phyloP scores from a whole-genome alignment of 2,888 invertebrate species.

The Nipponacmea schrenckii region DNA sequence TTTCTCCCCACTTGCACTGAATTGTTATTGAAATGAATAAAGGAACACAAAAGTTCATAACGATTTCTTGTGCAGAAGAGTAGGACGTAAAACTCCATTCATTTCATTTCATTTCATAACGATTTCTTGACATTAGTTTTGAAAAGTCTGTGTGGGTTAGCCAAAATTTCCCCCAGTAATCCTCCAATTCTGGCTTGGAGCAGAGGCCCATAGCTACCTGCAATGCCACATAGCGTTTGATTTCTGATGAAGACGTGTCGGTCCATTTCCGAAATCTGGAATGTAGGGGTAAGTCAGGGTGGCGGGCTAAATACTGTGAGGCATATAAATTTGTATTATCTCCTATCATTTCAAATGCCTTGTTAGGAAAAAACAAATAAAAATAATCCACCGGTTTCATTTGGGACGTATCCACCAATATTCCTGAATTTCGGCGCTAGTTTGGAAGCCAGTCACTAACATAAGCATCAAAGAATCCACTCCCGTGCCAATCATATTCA shows the following conservation, averaged over 20 bases:
- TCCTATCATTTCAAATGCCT: too few species aligned
- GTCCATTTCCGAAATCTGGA: constrained; percentile 9
- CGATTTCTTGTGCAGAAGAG: background rate
- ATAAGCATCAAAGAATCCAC: too few species aligned
- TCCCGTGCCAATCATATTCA: too few species aligned
- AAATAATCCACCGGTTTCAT: too few species aligned
- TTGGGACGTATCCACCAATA: too few species aligned
- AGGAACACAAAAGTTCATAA: constrained; percentile 2
- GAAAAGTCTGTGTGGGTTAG: constrained; percentile 4
- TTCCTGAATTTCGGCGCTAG: too few species aligned
- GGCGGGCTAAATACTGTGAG: too few species aligned
- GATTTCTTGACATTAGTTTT: background rate
- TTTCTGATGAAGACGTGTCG: background rate
- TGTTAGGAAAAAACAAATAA: too few species aligned
- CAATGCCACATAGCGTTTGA: constrained; percentile 4
- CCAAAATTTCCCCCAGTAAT: background rate
- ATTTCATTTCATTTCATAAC: too few species aligned
- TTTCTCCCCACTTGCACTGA: background rate
- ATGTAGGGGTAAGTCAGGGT: background rate
- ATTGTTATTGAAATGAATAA: constrained; percentile 8
- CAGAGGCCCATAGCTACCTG: constrained; percentile 9
- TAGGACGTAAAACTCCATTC: too few species aligned
- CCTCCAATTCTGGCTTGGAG: background rate
- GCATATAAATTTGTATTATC: too few species aligned
- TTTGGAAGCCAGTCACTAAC: too few species aligned